Percentiles rank a stretch among this genome's conserved stretches.
Conservation (phyloP, 2,888 invertebrate genomes). For the Acrocyrtus sp. region DNA sequence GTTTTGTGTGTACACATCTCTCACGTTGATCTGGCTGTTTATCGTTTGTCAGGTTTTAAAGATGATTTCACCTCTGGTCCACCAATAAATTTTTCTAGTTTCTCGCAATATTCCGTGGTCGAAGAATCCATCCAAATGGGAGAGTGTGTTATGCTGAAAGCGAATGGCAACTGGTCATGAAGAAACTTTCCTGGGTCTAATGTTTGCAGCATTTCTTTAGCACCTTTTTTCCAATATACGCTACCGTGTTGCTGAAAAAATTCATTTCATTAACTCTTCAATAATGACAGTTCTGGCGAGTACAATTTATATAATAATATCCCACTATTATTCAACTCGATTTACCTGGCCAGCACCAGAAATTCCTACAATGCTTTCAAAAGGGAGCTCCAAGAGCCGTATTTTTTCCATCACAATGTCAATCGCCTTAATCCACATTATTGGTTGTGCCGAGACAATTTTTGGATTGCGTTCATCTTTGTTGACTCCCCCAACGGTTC, state of each 20-base stretch:
- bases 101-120: conserved; percentile 78
- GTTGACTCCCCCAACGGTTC: conserved; percentile 74
- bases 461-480: conserved; percentile 69
- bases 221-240: conserved; percentile 90
- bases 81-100: conserved; percentile 84
- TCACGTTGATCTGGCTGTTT: too few species aligned
- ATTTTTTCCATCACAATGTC: conserved; percentile 90
- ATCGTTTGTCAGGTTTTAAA: too few species aligned
- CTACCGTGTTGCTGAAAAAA: conserved; percentile 91
- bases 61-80: conserved; percentile 78
- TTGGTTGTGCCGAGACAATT: conserved; percentile 81
- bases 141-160: conserved; percentile 82
- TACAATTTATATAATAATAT: background rate
- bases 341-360: conserved; percentile 92
- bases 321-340: background rate
- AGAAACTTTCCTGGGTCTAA: conserved; percentile 81
- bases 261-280: background rate
- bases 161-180: conserved; percentile 82
- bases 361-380: conserved; percentile 82
- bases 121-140: conserved; percentile 98
- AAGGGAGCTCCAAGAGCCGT: conserved; percentile 83
- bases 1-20: background rate
- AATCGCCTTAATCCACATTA: conserved; percentile 96
- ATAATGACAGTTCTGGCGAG: background rate
- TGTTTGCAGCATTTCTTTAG: conserved; percentile 73